Base-by-base conservation (phyloP, 2,113 vertebrate species). In the Halichoerus grypus region DNA sequence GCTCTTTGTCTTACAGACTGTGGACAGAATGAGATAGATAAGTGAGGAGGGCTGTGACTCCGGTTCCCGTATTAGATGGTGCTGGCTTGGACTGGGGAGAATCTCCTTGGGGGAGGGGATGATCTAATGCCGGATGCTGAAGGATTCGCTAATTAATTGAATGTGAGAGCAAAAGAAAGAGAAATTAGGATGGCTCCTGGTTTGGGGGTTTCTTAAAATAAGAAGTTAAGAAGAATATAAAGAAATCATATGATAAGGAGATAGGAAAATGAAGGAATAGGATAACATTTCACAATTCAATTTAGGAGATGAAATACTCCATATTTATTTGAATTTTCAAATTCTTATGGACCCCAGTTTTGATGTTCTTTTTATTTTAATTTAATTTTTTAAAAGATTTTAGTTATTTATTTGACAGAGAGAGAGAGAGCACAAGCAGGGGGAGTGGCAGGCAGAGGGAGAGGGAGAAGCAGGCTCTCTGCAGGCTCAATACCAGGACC, bases 311-410 rank as follows among this genome's bases (percentile, higher is more conserved):
- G 21, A 82, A 79, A 57, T 69, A 55, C 39, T 84, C 15, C 57
- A 26, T 88, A 39, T 42, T 96, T 93, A 57, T 51, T 93, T 91
- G 31, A 93, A 80, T 95, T 91, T 59, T 16, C 80, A 93, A 67
- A 83, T 93, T 77, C 59, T 88, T 61, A 22, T 53, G 28, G 69
- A 91, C 71, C 39, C 9, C 13, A 55, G 77, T 89, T 82, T 86
- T 96, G 57, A 94, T 59, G 46, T 53, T 91, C 92, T 87, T 69
- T 69, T 69, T 8, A 0, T n/a, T 19, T 67, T n/a, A 18, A 3
- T 26, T 61, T 55, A 13, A 53, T 67, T 69, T n/a, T 69, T 9
- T 28, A 11, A 12, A 67, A 18, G 31, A 67, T 67, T 65, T 65
- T 65, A 65, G 7, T n/a, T 69, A 69, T 18, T 69, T 69, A 10